Evolutionary conservation across 92 coral and sea anemone species (phyloP).

Genomic region (Zoanthus sansibaricus): DNA sequence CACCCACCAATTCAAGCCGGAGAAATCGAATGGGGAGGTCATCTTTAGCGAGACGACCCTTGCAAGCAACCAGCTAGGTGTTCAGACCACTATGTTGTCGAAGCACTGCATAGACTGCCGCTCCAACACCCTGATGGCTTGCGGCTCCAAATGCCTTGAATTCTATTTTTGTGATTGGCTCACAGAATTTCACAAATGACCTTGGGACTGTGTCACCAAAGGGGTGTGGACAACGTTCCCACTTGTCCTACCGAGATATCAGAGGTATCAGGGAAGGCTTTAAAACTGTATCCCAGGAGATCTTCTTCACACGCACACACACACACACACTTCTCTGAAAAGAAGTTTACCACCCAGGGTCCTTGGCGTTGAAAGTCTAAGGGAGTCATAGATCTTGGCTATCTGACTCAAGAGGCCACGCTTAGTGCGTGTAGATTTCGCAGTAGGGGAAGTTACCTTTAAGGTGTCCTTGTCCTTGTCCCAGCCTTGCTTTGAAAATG

Average conservation of each 20-base stretch:
- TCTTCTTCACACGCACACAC: slow-evolving; percentile 12
- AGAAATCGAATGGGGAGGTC: slow-evolving; percentile 17
- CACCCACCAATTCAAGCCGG: slow-evolving; percentile 16
- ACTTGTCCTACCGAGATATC: slow-evolving; percentile 12
- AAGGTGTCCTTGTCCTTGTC: slow-evolving; percentile 31
- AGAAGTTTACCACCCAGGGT: slow-evolving; percentile 33
- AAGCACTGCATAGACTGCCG: slow-evolving; percentile 24
- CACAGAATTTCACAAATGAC: slow-evolving; percentile 1
- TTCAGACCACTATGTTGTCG: slow-evolving; percentile 36
- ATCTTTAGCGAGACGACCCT: slow-evolving; percentile 1
- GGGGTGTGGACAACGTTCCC: slow-evolving; percentile 7
- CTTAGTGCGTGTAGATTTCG: slow-evolving; percentile 36
- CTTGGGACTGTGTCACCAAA: slow-evolving; percentile 34
- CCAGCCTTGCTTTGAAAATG: too few relatives aligned
- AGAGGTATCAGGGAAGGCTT: neutral
- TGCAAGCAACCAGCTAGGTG: neutral
- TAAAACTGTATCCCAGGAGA: slow-evolving; percentile 37
- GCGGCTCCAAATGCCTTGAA: slow-evolving; percentile 52
- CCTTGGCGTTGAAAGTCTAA: slow-evolving; percentile 45
- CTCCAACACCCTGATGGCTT: slow-evolving; percentile 24
- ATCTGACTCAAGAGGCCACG: slow-evolving; percentile 26
- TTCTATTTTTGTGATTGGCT: slow-evolving; percentile 28
- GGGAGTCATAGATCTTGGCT: slow-evolving; percentile 53
- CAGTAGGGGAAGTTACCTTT: slow-evolving; percentile 3
- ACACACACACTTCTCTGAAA: slow-evolving; percentile 38